Percentiles rank a stretch among this genome's conserved stretches.
Conservation (phyloP, 2,113 vertebrate species). For the Arothron firmamentum region DNA sequence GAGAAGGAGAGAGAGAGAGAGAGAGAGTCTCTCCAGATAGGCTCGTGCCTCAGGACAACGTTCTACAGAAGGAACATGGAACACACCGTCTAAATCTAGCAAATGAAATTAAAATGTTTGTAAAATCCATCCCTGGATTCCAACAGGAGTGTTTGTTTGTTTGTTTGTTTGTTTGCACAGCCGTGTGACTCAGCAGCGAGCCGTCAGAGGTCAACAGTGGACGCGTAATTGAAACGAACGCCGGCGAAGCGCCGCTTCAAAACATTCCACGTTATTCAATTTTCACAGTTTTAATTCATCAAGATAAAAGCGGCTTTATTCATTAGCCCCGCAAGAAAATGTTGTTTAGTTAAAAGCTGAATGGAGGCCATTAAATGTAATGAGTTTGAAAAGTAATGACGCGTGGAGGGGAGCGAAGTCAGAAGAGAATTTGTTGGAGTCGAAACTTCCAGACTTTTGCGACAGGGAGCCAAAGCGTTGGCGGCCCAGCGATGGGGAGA, state of each 20-base stretch:
- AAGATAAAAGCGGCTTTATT: slow-evolving; percentile 31
- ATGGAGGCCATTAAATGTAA: slow-evolving; percentile 62
- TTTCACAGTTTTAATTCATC: slow-evolving; percentile 43
- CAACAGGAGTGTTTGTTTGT: neutral
- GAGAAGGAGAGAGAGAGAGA: neutral
- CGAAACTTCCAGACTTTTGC: slow-evolving; percentile 19
- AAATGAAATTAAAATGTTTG: slow-evolving; percentile 7
- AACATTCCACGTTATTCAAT: slow-evolving; percentile 26
- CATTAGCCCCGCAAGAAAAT: slow-evolving; percentile 51
- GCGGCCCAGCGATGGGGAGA: slow-evolving; percentile 1
- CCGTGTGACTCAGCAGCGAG: slow-evolving; percentile 19
- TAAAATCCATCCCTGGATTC: slow-evolving; percentile 5
- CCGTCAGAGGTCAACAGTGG: slow-evolving; percentile 4
- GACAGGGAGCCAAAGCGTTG: slow-evolving; percentile 13
- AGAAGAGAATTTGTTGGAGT: slow-evolving; percentile 20
- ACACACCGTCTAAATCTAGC: neutral
- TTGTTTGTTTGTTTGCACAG: slow-evolving; percentile 7
- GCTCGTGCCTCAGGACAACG: neutral
- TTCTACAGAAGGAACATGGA: neutral
- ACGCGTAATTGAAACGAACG: slow-evolving; percentile 16
- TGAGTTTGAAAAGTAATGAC: slow-evolving; percentile 62
- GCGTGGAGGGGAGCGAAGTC: slow-evolving; percentile 28
- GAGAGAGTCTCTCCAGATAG: slow-evolving; percentile 24
- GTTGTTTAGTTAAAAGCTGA: slow-evolving; percentile 55
- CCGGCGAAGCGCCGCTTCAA: slow-evolving; percentile 13